A percentile compares a stretch with the other conserved stretches of the same genome.
These are phyloP conservation scores for Drosophila phalerata DNA, from an alignment of 2,888 invertebrate species.

Conservation along the genomic window DNA sequence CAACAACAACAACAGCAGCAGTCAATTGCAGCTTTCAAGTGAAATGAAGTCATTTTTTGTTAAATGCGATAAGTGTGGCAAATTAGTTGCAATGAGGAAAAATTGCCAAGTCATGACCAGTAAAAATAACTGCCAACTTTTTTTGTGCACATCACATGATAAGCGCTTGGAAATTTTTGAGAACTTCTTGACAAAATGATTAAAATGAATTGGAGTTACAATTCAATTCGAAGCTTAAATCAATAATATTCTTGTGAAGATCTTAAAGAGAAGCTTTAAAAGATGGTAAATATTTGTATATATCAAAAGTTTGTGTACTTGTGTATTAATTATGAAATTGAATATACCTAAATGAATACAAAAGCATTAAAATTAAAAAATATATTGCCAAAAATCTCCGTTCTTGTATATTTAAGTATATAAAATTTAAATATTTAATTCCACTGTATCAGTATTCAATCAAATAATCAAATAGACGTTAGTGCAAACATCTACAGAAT, in stretches of 20 bases:
- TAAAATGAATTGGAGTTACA: constrained; percentile 8
- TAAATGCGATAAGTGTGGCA: constrained; percentile 62
- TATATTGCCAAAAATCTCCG: neutral
- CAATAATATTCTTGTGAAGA: neutral
- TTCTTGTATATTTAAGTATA: neutral
- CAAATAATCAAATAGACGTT: neutral
- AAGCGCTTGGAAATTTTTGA: constrained; percentile 24
- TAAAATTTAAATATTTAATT: neutral
- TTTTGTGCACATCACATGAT: constrained; percentile 6
- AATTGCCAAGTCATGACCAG: constrained; percentile 35
- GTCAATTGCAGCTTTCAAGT: constrained; percentile 39
- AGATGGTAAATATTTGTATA: neutral
- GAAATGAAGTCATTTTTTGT: constrained; percentile 74
- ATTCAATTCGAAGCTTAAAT: neutral
- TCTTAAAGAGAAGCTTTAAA: neutral
- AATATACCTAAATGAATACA: neutral
- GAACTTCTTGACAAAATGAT: constrained; percentile 24
- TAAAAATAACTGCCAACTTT: constrained; percentile 25
- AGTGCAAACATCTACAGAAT: neutral
- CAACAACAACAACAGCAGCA: constrained; percentile 6
- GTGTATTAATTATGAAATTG: too few relatives aligned
- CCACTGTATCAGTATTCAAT: neutral
- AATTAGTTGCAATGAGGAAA: constrained; percentile 57
- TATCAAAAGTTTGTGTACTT: too few relatives aligned
- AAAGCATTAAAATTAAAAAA: neutral